Evolutionary conservation across 2,888 invertebrate species (phyloP).

Genomic region (Eilema sororculum): DNA sequence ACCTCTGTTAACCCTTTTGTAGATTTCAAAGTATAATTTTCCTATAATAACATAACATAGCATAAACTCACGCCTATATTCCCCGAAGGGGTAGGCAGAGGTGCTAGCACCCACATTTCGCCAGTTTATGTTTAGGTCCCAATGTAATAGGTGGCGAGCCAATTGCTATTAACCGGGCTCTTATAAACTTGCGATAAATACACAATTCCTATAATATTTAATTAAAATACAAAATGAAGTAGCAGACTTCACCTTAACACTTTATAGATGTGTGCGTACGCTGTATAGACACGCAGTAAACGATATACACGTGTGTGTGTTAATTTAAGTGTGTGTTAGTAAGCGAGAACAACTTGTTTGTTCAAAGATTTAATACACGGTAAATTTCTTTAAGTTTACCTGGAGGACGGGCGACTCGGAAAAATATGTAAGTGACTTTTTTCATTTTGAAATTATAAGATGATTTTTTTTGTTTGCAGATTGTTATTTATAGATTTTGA

Average conservation of each 20-base stretch:
- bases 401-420: constrained; percentile 56
- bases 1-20: not conserved
- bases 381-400: constrained; percentile 85
- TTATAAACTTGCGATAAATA: too few relatives aligned
- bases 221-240: not conserved
- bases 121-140: too few relatives aligned
- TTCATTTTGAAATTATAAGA: constrained; percentile 16
- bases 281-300: constrained; percentile 26
- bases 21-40: too few relatives aligned
- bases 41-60: too few relatives aligned
- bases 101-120: too few relatives aligned
- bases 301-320: constrained; percentile 17
- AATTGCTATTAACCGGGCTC: too few relatives aligned
- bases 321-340: constrained; percentile 68
- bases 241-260: constrained; percentile 37
- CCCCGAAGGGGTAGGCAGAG: too few relatives aligned
- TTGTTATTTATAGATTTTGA: not conserved
- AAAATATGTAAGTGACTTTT: constrained; percentile 56
- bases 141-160: too few relatives aligned
- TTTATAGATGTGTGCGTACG: constrained; percentile 30
- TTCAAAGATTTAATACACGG: constrained; percentile 86
- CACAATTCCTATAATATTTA: too few relatives aligned
- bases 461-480: not conserved
- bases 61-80: too few relatives aligned
- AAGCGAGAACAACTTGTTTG: constrained; percentile 86